Base-by-base conservation (phyloP, 2,888 invertebrate genomes). In the Ormyrus nitidulus region DNA sequence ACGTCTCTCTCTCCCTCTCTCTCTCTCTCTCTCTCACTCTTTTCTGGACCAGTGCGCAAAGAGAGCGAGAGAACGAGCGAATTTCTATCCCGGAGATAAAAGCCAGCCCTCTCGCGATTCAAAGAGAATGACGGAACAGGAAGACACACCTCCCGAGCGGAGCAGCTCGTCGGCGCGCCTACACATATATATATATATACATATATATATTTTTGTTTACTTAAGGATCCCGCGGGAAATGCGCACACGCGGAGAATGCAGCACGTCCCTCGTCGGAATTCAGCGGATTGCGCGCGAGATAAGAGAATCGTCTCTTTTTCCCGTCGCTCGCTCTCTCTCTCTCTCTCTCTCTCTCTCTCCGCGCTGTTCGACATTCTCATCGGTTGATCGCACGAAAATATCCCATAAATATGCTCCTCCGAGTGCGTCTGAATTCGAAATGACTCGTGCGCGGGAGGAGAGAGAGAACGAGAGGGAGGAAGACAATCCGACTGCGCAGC, bases 71-170 rank as follows among this genome's bases (percentile, higher is more conserved):
- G 56, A 19, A 48, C 71, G 19, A 64, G 48, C 56, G 59, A 64
- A 73, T 73, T 81, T 77, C 77, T 79, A 78, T 81, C 68, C 70
- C n/a, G 58, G 62, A 81, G 75, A 81, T 78, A 79, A 81, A 81
- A 78, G 46, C 66, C 58, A 10, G 19, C 46, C n/a, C 70, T 54
- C 61, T 81, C 71, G 74, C 64, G 76, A 81, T 81, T 77, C 77
- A 81, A 79, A 79, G 74, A 74, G 81, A 81, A 79, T 81, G 34
- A 34, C 34, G 34, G 34, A 34, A 34, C 34, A 34, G 34, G 34
- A 34, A 34, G 34, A 34, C 34, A 34, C 34, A 34, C 34, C 34
- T 34, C 34, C 34, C 34, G 34, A 34, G 34, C 34, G 34, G 34
- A 34, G 34, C 34, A 34, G 34, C 34, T 34, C 34, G 34, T 34